Evolutionary conservation across 2,888 invertebrate genomes (phyloP), one percentile per base, ranked within the genome.

Genomic region (Choristoneura rosaceana): DNA sequence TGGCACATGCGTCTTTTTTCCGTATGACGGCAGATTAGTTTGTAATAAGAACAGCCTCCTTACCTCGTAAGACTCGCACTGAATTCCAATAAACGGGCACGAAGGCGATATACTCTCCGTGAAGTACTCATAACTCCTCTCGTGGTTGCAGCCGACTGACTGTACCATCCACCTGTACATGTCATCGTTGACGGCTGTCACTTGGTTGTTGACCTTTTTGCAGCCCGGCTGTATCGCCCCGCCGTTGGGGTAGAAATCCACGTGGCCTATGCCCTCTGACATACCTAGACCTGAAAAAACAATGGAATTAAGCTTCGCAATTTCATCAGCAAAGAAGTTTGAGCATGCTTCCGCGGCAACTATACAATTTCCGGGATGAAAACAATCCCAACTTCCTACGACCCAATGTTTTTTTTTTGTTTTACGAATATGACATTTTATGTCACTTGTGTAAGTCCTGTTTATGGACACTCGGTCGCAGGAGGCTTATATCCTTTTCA

Each of bases 241-340:
- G 0, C 98, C 98, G 84, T 99, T 99, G 0, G 98, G 98, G 86
- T 96, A 99, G 90, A 98, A 98, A 87, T 99, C 99, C 4, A 98
- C 96, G 87, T 98, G 98, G 0, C 98, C 98, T 61, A 97, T 96
- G 0, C 97, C 95, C 81, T 97, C 97, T 8, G 96, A 95, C 85
- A 98, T 97, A 10, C 99, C 98, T 70, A 98, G 94, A 68, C 96
- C 96, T 95, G 84, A 79, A 69, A 55, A 12, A 15, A 17, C 14
- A 33, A 8, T 25, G 4, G 3, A 47, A 47, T 47, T 47, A 50
- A 15, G 50, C 5, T 15, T 3, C n/a, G 25, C 25, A 25, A 25
- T 25, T 1, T 25, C 25, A 25, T 2, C 25, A 25, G 25, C 25
- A 25, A 25, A 1, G 0, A 25, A 25, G 25, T 25, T 25, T 25